Evolutionary conservation across 1,140 invertebrate genomes (phyloP), one percentile per base, ranked within the genome.

Genomic region (Penaeus chinensis): DNA sequence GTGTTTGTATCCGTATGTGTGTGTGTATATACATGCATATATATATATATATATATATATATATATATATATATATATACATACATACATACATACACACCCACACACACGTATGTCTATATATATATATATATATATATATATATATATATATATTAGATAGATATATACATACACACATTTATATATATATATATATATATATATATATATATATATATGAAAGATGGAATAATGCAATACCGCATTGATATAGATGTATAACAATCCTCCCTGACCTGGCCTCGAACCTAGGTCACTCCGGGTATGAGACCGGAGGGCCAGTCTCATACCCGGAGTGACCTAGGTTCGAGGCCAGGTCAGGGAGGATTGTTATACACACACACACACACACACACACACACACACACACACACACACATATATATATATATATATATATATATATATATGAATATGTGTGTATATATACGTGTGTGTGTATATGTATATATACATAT

Each of bases 91-190:
- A 7, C 2, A 66, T 66, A 66, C 7, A 66, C 7, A 66, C 7
- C 2, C 7, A 66, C 7, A 66, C 7, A 66, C 7, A 66, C 7
- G 7, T 24, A 66, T 66, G 7, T 66, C 2, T 24, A 66, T 66
- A 66, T 66, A 66, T 24, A 66, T 66, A 66, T 66, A 66, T 24
- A 66, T 66, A 66, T 66, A 66, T 24, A 66, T 66, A 66, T 66
- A 66, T 24, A 66, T 3, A 66, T 66, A 66, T 24, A 66, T 66
- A 37, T 37, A 37, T 37, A 37, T 37, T n/a, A n/a, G n/a, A n/a
- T n/a, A n/a, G n/a, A n/a, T n/a, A n/a, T 66, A 7, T 24, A 66
- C 7, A 7, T 3, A 7, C 7, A 22, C 7, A 22, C 7, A 66
- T 7, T 22, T 66, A 66, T 7, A 66, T 24, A 66, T 7, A 66